Evolutionary conservation across 1,140 invertebrate species (phyloP), one percentile per base, ranked within the genome.

Genomic region (Parasteatoda tepidariorum): DNA sequence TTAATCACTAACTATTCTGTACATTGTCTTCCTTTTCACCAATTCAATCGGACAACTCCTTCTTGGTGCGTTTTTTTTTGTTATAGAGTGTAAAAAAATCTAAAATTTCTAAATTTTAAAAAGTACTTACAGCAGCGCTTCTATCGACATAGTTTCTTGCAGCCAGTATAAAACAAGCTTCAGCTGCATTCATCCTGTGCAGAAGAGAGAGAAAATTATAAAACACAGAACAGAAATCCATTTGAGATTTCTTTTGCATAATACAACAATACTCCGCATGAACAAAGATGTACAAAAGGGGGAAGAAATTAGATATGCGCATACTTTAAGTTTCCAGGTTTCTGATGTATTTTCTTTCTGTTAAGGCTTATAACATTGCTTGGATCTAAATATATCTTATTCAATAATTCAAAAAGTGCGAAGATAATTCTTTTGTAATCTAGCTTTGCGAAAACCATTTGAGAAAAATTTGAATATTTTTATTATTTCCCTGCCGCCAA

Each of bases 81-180:
- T n/a, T n/a, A n/a, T n/a, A n/a, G n/a, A n/a, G n/a, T n/a, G n/a
- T n/a, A n/a, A n/a, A n/a, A n/a, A n/a, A n/a, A n/a, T n/a, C n/a
- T n/a, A n/a, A n/a, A n/a, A n/a, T n/a, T n/a, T n/a, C n/a, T n/a
- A n/a, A n/a, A 48, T 4, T 48, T 48, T 9, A 31, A 7, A n/a
- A 61, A 54, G 30, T 62, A 90, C 92, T 91, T 90, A 93, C 93
- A 62, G 97, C 96, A 33, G 97, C 97, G 76, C 95, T 96, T 91
- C 97, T 97, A 89, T 98, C 97, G n/a, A 94, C 94, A 88, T 98
- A 98, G 91, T 97, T 98, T 85, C 97, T 92, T 5, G 96, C 96
- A 0, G 97, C 96, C 9, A 97, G 90, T 81, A 99, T 95, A 88
- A 99, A 98, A 89, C 97, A 98, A 0, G 97, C 97, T 88, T 98